A percentile compares a stretch with the other conserved stretches of the same genome.
Conservation (phyloP, 2,888 invertebrate genomes). For the Automeris io region DNA sequence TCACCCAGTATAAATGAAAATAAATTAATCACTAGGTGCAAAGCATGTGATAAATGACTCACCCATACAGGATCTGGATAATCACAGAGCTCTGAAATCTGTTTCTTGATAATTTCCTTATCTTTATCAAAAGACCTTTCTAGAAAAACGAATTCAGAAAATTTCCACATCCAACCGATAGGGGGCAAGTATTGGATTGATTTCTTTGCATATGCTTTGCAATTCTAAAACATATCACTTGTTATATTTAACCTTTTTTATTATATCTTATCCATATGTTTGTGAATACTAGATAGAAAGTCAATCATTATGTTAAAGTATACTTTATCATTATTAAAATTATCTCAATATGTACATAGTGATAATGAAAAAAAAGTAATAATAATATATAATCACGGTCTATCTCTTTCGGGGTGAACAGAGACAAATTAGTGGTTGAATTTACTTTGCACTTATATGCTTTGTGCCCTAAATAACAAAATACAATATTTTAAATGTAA, state of each 20-base stretch:
- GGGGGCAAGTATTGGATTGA: conserved; percentile 93
- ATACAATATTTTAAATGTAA: no score
- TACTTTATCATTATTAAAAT: no score
- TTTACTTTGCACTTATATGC: no score
- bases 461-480: no score
- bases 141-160: conserved; percentile 95
- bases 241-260: background rate
- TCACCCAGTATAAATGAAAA: background rate
- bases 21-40: background rate
- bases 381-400: no score
- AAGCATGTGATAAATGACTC: conserved; percentile 31
- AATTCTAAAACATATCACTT: conserved; percentile 80
- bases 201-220: conserved; percentile 97
- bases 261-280: background rate
- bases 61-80: conserved; percentile 96
- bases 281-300: no score
- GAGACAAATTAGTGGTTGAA: no score
- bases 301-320: no score
- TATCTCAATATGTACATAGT: no score
- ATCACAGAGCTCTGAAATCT: conserved; percentile 88
- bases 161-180: conserved; percentile 97
- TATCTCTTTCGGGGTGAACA: no score
- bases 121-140: conserved; percentile 95
- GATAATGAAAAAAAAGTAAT: no score
- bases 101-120: conserved; percentile 85